Conservation (phyloP, 1,140 invertebrate genomes). For the Drosophila nikananu region DNA sequence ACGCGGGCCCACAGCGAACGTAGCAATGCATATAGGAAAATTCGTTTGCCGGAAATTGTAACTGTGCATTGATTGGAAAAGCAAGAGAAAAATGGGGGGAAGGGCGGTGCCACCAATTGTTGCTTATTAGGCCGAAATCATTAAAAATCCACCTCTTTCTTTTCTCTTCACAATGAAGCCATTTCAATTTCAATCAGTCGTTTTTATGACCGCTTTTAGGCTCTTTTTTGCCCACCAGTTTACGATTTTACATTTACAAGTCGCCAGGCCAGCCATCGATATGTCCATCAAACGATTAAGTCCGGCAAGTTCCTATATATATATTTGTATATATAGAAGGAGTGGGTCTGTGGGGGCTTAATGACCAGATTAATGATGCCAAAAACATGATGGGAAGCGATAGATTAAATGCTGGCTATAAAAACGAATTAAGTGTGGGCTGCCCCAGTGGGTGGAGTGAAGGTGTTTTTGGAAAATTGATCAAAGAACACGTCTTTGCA, state of each 20-base stretch:
- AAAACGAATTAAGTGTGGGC: constrained; percentile 34
- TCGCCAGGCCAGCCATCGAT: constrained; percentile 20
- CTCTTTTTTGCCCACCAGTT: constrained; percentile 48
- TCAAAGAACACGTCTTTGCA: constrained; percentile 8
- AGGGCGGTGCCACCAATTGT: constrained; percentile 61
- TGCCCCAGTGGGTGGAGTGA: constrained; percentile 2
- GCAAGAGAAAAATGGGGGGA: neutral
- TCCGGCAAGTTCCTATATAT: neutral
- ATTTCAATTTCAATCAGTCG: constrained; percentile 59
- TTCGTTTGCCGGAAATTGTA: constrained; percentile 64
- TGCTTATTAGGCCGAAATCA: constrained; percentile 78
- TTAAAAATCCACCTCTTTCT: constrained; percentile 52
- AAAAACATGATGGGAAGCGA: constrained; percentile 58
- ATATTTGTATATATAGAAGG: neutral
- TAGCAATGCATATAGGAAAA: constrained; percentile 44
- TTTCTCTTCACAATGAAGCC: constrained; percentile 63
- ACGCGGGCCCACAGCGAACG: constrained; percentile 53
- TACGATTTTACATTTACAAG: constrained; percentile 70
- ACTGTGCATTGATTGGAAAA: constrained; percentile 62
- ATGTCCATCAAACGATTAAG: constrained; percentile 72
- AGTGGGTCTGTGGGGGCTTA: constrained; percentile 38
- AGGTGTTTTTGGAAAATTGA: neutral
- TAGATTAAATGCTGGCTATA: constrained; percentile 53
- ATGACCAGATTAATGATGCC: constrained; percentile 60
- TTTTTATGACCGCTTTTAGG: constrained; percentile 60